Evolutionary conservation across 2,113 vertebrate genomes (phyloP), one percentile per base, ranked within the genome.

Genomic region (Cathartes aura): DNA sequence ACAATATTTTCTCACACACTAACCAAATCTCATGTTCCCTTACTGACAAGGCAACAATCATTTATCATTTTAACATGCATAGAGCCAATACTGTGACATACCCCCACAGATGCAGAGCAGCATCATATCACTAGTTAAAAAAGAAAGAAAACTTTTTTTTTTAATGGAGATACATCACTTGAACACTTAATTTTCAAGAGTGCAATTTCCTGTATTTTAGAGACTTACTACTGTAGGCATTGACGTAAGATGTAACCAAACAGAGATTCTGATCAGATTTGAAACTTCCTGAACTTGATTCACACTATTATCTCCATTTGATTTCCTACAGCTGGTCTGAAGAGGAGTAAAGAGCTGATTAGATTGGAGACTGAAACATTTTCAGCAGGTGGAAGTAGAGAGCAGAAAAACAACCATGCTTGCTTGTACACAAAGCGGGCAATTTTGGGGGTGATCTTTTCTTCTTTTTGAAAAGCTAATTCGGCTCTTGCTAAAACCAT

Each of bases 331-430:
- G 79, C 82, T 94, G 90, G 52, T n/a, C 72, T 94, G 88, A 92
- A 86, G 76, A 84, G 72, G 59, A 87, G 55, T 74, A 47, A 87
- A 93, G 75, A 90, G 58, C 59, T 86, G 72, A 81, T 92, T 88
- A 95, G 59, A 66, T 10, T 68, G 82, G 53, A 58, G 55, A 42
- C 24, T 64, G 60, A 75, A 90, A 89, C n/a, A 76, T 50, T 92
- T 95, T 80, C 90, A 94, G 94, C 75, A 94, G 86, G 85, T 97
- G 75, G 90, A 95, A 95, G 80, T 38, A 89, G 80, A 89, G 50
- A 87, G 59, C 4, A 30, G 22, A 18, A 72, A 27, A 84, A 75
- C 3, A 53, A 53, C 12, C 10, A 15, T 6, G 1, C 38, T 78
- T 63, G 15, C 20, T 63, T 29, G 10, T 55, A 59, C 5, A 45